These are phyloP conservation scores for Temnopleurus reevesii DNA, from an alignment of 53 echinoderm and acorn worm species.

Conservation along the genomic window DNA sequence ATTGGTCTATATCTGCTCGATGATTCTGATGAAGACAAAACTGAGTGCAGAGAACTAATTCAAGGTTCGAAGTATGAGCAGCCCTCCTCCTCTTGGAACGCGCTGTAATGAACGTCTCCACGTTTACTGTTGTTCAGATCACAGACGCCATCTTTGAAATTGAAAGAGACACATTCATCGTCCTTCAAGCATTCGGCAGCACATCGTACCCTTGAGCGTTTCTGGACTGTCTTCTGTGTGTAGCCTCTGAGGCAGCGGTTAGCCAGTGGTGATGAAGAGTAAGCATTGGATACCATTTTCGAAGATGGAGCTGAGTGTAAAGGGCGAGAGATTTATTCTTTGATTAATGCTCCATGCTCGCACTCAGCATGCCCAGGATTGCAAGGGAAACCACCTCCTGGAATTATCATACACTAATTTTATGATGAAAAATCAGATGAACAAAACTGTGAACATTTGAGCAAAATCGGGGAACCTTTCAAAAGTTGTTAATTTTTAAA, in stretches of 20 bases:
- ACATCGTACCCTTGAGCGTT: background rate
- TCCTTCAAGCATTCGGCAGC: constrained; percentile 18
- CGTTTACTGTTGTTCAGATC: constrained; percentile 6
- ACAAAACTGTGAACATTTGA: too few relatives aligned
- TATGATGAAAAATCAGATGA: too few relatives aligned
- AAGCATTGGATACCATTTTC: background rate
- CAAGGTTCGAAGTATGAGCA: constrained; percentile 23
- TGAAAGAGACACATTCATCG: background rate
- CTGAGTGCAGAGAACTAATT: too few relatives aligned
- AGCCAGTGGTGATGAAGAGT: background rate
- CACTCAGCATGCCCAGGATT: too few relatives aligned
- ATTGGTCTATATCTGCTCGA: too few relatives aligned
- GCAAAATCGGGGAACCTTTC: too few relatives aligned
- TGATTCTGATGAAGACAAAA: too few relatives aligned
- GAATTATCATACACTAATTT: too few relatives aligned
- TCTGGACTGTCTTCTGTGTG: background rate
- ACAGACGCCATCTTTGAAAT: constrained; percentile 34
- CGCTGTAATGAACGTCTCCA: background rate
- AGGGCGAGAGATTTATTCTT: too few relatives aligned
- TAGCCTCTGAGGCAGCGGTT: constrained; percentile 16
- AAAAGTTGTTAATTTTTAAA: too few relatives aligned
- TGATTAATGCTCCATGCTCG: too few relatives aligned
- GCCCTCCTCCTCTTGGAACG: constrained; percentile 1
- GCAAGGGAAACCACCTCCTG: too few relatives aligned
- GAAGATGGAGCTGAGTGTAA: background rate